Conservation (phyloP, 2,888 invertebrate species). For the Podotricha telesiphe region DNA sequence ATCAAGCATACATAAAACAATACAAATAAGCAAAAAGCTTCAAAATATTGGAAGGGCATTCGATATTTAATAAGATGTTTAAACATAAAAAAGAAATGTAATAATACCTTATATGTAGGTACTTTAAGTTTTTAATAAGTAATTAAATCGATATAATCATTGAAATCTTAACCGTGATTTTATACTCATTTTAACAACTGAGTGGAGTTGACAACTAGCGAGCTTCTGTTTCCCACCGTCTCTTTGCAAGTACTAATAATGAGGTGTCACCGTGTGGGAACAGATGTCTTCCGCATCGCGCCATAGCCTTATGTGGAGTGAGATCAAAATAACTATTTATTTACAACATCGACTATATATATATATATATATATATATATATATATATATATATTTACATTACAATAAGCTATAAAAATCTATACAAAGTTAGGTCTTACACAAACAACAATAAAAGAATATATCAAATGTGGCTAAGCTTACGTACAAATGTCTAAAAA, state of each 20-base stretch:
- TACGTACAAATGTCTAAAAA: background rate
- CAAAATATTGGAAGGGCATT: no score
- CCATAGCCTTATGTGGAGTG: constrained; percentile 38
- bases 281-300: constrained; percentile 65
- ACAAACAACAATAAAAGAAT: background rate
- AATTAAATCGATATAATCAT: constrained; percentile 15
- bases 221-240: constrained; percentile 60
- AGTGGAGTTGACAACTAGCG: background rate
- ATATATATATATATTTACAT: constrained; percentile 1
- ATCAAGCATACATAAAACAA: no score
- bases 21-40: no score
- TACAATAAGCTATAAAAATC: background rate
- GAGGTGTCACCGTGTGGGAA: constrained; percentile 57
- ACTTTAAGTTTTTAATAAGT: constrained; percentile 29
- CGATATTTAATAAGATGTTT: no score
- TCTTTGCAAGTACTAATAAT: constrained; percentile 73
- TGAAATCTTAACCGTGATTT: constrained; percentile 1
- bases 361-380: no score
- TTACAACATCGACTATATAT: background rate
- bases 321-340: constrained; percentile 17
- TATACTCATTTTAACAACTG: constrained; percentile 11
- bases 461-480: constrained; percentile 1
- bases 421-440: background rate
- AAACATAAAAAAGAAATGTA: background rate
- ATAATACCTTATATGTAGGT: background rate